Base-by-base conservation (phyloP, 1,140 invertebrate genomes). In the Drosophila neocordata region DNA sequence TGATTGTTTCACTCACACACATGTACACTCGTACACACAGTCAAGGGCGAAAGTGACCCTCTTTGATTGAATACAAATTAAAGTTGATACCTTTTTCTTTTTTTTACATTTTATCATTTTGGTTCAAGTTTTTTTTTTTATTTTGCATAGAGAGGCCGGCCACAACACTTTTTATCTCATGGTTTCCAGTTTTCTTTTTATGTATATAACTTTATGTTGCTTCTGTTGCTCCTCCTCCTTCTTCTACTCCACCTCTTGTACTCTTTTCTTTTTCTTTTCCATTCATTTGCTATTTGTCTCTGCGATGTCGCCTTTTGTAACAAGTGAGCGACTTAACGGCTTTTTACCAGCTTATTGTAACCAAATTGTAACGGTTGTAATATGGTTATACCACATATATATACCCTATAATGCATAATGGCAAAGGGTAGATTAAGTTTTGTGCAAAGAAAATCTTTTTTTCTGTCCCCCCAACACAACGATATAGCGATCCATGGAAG, bases 31-130 rank as follows among this genome's bases (percentile, higher is more conserved):
- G 9, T 6, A 44, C 13, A 44, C 41, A 18, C 41, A 48, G 41
- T 48, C 41, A 48, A 48, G 57, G 48, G 67, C 73, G 72, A 83
- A 69, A 69, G 73, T 69, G 70, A 70, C 65, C 65, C 34, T 53
- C 15, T 27, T 69, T 72, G 83, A 88, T 87, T 85, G 82, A 85
- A 85, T 87, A 75, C 74, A 62, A 82, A 85, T 85, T 88, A 82
- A 82, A 70, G 72, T 79, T 79, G 79, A 78, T 77, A 76, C 82
- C 48, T 72, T 65, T 58, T 37, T 27, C 34, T 35, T 63, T 73
- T 75, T 24, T 24, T 34, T 37, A 24, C 48, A 73, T 58, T 66
- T 13, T 15, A 38, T 38, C 41, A 11, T 37, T 59, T 51, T 71
- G 15, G 15, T 55, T 65, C n/a, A 41, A 52, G 48, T 48, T 38